Evolutionary conservation across 2,888 invertebrate genomes (phyloP), one percentile per base, ranked within the genome.

Genomic region (Orthosia incerta): DNA sequence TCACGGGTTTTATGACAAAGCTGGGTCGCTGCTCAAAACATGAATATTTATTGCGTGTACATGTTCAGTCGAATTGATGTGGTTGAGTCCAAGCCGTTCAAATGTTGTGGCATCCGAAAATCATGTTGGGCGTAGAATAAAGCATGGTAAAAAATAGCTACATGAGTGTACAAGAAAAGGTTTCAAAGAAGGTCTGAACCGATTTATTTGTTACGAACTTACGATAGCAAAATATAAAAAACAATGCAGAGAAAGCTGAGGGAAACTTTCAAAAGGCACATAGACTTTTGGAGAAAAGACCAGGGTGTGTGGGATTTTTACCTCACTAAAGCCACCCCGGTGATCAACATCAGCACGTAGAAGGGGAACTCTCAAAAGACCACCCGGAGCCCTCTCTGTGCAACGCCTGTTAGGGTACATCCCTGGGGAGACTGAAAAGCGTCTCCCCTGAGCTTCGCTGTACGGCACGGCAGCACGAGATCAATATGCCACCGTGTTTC

Each of bases 1-100:
- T 91, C 92, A 91, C 88, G 73, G 77, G 57, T 77, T 83, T 80
- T 83, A 81, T 84, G 84, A 83, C 70, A 55, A 61, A 69, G 68
- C 73, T 53, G 80, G 57, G 75, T 71, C 70, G 74, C 76, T 55
- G 71, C 83, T 83, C 71, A 86, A 59, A 83, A 75, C 65, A 86
- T 86, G 79, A 84, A 85, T 85, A 79, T 82, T 74, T 85, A 81
- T 75, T 75, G 84, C 59, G 61, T 57, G 48, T 61, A 23, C 51
- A 48, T 65, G 60, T 73, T 60, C 23, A 48, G 55, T 50, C 45
- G 63, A 71, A 82, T 63, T 50, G 20, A 56, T 66, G 68, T 67
- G 31, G 66, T 69, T 66, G 46, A 79, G 55, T 61, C 56, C 46
- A 55, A 61, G 55, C 11, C 5, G 50, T 77, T 57, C 15, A 73